These are phyloP conservation scores for Yponomeuta malinellus DNA, from an alignment of 2,888 invertebrate species.

Conservation along the genomic window DNA sequence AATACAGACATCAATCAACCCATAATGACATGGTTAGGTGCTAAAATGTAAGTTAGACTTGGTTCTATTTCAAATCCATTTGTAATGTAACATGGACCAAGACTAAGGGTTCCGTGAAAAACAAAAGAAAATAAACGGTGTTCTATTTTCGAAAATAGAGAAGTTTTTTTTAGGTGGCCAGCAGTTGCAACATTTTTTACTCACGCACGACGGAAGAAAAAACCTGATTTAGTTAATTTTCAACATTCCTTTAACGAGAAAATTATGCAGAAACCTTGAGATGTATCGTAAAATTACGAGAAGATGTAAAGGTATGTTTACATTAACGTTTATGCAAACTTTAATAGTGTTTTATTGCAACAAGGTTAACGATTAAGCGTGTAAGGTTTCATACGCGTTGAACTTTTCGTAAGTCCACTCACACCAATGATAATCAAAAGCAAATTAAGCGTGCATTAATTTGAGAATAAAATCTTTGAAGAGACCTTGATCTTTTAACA, in stretches of 20 bases:
- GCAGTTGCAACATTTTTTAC: neutral
- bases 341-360: neutral
- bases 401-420: neutral
- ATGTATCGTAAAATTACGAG: neutral
- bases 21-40: neutral
- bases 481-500: no score
- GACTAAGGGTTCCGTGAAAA: neutral
- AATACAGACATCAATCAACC: neutral
- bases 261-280: neutral
- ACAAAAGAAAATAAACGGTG: neutral
- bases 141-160: neutral
- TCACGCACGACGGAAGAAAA: neutral
- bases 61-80: neutral
- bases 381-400: neutral
- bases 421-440: neutral
- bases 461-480: neutral
- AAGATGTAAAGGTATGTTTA: neutral
- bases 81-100: neutral
- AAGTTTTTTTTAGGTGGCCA: neutral
- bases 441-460: conserved; percentile 2
- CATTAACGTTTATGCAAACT: neutral
- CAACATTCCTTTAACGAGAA: neutral
- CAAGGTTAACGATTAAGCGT: conserved; percentile 4
- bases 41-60: neutral
- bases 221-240: neutral